Evolutionary conservation across 2,113 vertebrate genomes (phyloP), one percentile per base, ranked within the genome.

Genomic region (Pterophyllum scalare): DNA sequence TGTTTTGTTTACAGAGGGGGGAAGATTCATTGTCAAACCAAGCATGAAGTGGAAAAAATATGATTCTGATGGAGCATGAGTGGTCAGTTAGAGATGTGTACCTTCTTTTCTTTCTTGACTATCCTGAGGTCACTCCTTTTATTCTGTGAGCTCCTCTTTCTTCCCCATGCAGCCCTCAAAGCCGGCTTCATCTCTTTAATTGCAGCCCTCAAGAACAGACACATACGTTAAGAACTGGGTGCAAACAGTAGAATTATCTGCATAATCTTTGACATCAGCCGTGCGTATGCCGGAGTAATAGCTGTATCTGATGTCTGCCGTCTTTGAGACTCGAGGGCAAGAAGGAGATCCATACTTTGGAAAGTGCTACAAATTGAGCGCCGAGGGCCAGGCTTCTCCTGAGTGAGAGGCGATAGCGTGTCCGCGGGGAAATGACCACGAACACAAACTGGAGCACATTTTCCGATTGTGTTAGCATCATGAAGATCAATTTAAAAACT

Each of bases 31-130:
- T 86, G 94, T 92, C 88, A 95, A 96, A 94, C 93, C 94, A 95
- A 94, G 94, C 95, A 93, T 95, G 95, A 96, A 95, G 95, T 96
- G 95, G 94, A 95, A 96, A 94, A 94, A 95, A 96, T 94, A 94
- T 93, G 94, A 95, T 89, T 94, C 89, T 96, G 95, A 95, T 94
- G 90, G 92, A 94, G 93, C 83, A 35, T 95, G 95, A 95, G 92
- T 93, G 96, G 94, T 95, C 95, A 96, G 95, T 95, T 94, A 94
- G 93, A 93, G 91, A 94, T 87, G 93, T 90, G 92, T 84, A 92
- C 92, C 93, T 92, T 88, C 90, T 90, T 79, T 79, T 88, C 89
- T 74, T 87, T 95, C 94, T 93, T 92, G 77, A 92, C 92, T 96
- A 75, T 95, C 94, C 95, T 93, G 58, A 91, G 95, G 94, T 96